Conservation (phyloP, 2,888 invertebrate species). For the Drosophila mulleri region DNA sequence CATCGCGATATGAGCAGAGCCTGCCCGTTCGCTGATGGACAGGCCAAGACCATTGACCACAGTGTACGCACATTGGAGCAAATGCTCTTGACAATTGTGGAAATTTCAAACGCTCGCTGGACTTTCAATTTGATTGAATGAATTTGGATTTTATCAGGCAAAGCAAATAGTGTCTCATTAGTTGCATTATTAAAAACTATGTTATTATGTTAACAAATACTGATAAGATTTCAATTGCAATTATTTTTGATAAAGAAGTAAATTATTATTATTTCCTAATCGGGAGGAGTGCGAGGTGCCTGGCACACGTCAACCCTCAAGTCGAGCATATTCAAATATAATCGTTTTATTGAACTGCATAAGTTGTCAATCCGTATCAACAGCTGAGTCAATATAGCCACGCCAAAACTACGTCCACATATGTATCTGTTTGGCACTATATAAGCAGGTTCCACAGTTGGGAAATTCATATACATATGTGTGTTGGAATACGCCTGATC, state of each 20-base stretch:
- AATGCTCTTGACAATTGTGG: constrained; percentile 59
- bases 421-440: background rate
- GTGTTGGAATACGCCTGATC: background rate
- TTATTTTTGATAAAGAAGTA: background rate
- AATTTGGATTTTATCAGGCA: background rate
- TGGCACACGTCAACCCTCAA: background rate
- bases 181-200: no score
- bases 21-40: constrained; percentile 54
- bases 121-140: background rate
- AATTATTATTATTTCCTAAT: background rate
- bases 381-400: constrained; percentile 2
- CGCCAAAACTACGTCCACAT: background rate
- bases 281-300: background rate
- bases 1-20: constrained; percentile 30
- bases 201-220: background rate
- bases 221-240: background rate
- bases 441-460: background rate
- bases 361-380: background rate
- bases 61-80: constrained; percentile 59
- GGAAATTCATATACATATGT: no score
- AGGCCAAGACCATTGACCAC: constrained; percentile 31
- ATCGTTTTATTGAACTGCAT: background rate
- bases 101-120: constrained; percentile 48
- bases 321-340: background rate
- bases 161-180: background rate